Conservation (phyloP, 2,888 invertebrate species). For the Athetis lepigone region DNA sequence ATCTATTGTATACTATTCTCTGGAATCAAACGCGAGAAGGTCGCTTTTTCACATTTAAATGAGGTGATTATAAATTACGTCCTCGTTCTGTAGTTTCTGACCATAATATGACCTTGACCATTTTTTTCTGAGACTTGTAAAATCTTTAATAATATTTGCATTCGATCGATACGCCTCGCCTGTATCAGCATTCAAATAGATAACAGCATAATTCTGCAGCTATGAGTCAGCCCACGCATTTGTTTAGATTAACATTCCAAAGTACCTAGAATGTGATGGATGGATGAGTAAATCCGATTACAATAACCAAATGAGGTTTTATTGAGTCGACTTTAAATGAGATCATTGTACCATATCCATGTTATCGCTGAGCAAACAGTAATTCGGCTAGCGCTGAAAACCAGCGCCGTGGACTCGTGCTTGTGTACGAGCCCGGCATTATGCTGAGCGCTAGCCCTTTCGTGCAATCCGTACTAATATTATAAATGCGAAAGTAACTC, state of each 20-base stretch:
- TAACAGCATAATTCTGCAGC: conserved; percentile 5
- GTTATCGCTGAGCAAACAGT: conserved; percentile 21
- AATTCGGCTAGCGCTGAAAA: no score
- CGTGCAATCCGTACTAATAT: no score
- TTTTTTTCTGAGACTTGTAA: background rate
- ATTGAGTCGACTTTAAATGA: conserved; percentile 28
- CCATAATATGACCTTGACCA: conserved; percentile 26
- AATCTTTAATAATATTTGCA: conserved; percentile 4
- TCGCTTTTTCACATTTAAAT: background rate
- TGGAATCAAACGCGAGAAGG: conserved; percentile 6
- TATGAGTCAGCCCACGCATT: background rate
- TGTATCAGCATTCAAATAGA: conserved; percentile 4
- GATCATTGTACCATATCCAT: conserved; percentile 10
- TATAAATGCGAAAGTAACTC: no score
- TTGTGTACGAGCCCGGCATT: no score
- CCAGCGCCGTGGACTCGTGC: no score
- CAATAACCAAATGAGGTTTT: conserved; percentile 14
- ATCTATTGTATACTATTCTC: background rate
- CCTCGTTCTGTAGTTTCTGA: background rate
- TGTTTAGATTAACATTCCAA: background rate
- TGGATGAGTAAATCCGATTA: conserved; percentile 1
- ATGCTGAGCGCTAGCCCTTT: no score
- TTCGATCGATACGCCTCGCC: background rate
- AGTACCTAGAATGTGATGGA: background rate
- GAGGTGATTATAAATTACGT: conserved; percentile 9